phyloP scores from a whole-genome alignment of 1,140 invertebrate genomes.

The Steinernema feltiae region DNA sequence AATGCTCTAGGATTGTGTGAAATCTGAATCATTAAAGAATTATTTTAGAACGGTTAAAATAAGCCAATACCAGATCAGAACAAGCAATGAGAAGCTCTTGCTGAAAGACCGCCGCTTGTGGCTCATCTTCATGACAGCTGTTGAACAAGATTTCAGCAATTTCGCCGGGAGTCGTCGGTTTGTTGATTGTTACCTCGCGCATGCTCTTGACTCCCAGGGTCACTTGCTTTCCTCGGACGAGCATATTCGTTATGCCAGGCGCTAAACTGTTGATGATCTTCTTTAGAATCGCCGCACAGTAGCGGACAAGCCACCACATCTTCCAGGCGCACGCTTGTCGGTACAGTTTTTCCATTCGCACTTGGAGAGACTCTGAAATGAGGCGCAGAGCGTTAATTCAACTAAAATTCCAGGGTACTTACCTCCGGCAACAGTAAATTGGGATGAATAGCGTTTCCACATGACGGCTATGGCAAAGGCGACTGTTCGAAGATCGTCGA shows the following conservation, averaged over 20 bases:
- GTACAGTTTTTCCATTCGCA: constrained; percentile 74
- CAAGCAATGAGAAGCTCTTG: constrained; percentile 72
- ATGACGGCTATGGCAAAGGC: constrained; percentile 48
- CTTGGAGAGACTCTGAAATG: constrained; percentile 64
- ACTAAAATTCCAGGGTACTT: not conserved
- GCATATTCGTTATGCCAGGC: constrained; percentile 89
- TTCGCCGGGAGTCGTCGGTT: constrained; percentile 79
- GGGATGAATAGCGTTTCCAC: not conserved
- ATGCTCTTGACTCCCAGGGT: constrained; percentile 85
- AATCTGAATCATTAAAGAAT: constrained; percentile 91
- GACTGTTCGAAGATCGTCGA: constrained; percentile 42
- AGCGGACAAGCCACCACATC: constrained; percentile 86
- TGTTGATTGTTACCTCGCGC: constrained; percentile 88
- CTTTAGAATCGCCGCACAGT: constrained; percentile 81
- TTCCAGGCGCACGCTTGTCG: constrained; percentile 76
- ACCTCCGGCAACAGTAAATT: constrained; percentile 10
- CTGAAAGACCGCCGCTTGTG: constrained; percentile 90
- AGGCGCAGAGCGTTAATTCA: not conserved
- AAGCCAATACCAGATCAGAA: constrained; percentile 87
- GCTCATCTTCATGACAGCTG: constrained; percentile 70
- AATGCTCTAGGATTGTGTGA: constrained; percentile 72
- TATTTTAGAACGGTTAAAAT: constrained; percentile 70
- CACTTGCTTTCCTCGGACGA: constrained; percentile 93
- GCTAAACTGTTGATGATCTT: constrained; percentile 95
- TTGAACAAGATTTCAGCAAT: constrained; percentile 58